A percentile compares a stretch with the other conserved stretches of the same genome.
These are phyloP conservation scores for Proteles cristata DNA, from an alignment of 2,113 vertebrate species.

Conservation along the genomic window DNA sequence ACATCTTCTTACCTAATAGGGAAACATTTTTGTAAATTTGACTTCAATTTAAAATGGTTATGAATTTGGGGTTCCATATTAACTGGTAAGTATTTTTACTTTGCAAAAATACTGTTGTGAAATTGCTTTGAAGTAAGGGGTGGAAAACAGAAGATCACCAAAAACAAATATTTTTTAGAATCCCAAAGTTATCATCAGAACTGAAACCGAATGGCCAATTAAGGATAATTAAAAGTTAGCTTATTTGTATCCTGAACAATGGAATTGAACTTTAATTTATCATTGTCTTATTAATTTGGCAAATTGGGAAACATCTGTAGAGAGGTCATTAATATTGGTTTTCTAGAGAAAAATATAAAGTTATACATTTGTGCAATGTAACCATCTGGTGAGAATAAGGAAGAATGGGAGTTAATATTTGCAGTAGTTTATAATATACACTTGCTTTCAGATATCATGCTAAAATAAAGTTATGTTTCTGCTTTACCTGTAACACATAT, in stretches of 20 bases:
- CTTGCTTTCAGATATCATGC: constrained; percentile 54
- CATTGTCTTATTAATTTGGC: constrained; percentile 32
- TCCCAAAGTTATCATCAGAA: not conserved
- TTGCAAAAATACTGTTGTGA: constrained; percentile 43
- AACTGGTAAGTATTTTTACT: constrained; percentile 49
- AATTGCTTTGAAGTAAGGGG: not conserved
- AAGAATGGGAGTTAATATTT: constrained; percentile 53
- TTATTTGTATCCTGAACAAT: constrained; percentile 8
- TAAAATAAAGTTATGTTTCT: constrained; percentile 59
- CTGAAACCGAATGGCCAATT: not conserved
- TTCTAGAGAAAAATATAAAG: constrained; percentile 58
- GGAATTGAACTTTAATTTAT: constrained; percentile 27
- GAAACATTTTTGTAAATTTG: constrained; percentile 48
- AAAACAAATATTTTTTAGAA: not conserved
- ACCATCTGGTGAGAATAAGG: constrained; percentile 33
- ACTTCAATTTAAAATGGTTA: constrained; percentile 58
- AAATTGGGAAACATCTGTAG: constrained; percentile 29
- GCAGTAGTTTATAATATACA: not conserved
- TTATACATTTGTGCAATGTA: not conserved
- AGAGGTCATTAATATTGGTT: not conserved
- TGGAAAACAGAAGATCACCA: not conserved
- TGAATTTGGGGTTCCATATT: constrained; percentile 26
- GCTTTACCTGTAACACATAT: not conserved
- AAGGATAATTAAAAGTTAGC: constrained; percentile 32
- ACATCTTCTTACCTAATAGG: constrained; percentile 51